phyloP scores from a whole-genome alignment of 1,140 invertebrate species.

The Drosophila quadrilineata region DNA sequence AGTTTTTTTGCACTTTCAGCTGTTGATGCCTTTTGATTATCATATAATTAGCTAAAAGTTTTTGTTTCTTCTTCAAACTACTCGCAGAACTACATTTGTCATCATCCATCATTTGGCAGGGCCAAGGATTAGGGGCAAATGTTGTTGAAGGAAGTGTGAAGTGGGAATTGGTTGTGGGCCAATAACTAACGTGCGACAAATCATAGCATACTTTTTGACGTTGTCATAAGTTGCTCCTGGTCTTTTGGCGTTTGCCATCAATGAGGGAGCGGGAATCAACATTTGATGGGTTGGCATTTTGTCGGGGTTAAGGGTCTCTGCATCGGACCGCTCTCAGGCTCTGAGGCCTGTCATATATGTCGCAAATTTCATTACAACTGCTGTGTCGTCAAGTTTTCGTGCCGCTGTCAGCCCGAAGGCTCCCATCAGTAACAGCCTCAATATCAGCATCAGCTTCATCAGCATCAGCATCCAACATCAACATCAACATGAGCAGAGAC shows the following conservation, averaged over 20 bases:
- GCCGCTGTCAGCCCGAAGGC: conserved; percentile 69
- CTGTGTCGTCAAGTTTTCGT: conserved; percentile 78
- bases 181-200: conserved; percentile 41
- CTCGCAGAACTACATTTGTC: conserved; percentile 56
- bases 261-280: no score
- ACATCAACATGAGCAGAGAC: conserved; percentile 13
- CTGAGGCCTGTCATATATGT: conserved; percentile 63
- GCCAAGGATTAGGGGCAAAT: neutral
- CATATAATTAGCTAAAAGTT: conserved; percentile 58
- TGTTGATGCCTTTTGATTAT: conserved; percentile 71
- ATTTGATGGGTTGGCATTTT: conserved; percentile 24
- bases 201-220: conserved; percentile 59
- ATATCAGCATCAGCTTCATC: conserved; percentile 14
- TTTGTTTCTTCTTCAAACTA: neutral
- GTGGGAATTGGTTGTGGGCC: neutral
- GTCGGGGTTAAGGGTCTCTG: neutral
- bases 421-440: conserved; percentile 46
- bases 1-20: no score
- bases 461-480: conserved; percentile 29
- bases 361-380: conserved; percentile 75
- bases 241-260: no score
- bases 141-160: neutral
- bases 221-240: conserved; percentile 66
- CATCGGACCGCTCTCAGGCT: neutral
- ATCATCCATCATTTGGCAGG: conserved; percentile 42